Conservation (phyloP, 2,113 vertebrate genomes). For the Pachypanchax playfairii region DNA sequence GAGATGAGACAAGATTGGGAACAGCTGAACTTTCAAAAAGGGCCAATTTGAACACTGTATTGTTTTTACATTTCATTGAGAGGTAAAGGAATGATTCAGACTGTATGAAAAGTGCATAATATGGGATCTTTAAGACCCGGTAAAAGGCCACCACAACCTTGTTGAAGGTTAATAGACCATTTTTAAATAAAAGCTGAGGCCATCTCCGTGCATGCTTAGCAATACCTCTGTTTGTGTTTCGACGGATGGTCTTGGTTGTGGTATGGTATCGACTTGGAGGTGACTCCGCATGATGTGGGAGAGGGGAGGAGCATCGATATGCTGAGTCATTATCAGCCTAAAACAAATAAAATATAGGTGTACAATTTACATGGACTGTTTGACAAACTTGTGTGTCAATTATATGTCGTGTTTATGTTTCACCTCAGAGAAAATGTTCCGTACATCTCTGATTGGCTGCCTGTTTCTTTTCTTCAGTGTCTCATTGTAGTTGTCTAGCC, state of each 20-base stretch:
- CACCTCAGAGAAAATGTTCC: constrained; percentile 90
- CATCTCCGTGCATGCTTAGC: not conserved
- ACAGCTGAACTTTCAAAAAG: too few species aligned
- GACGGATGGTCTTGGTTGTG: constrained; percentile 64
- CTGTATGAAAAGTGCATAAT: not conserved
- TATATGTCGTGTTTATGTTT: constrained; percentile 30
- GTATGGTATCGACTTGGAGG: constrained; percentile 39
- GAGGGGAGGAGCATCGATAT: constrained; percentile 24
- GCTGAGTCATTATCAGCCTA: constrained; percentile 46
- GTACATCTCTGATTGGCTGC: constrained; percentile 86
- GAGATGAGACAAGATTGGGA: too few species aligned
- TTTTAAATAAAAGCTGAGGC: not conserved
- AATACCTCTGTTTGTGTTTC: constrained; percentile 49
- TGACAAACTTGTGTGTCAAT: not conserved
- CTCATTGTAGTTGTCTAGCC: constrained; percentile 92
- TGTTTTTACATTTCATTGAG: too few species aligned
- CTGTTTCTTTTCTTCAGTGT: constrained; percentile 89
- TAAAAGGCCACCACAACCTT: not conserved
- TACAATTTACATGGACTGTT: not conserved
- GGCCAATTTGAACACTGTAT: too few species aligned
- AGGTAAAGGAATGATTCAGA: too few species aligned
- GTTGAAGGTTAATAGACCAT: not conserved
- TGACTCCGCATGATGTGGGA: not conserved
- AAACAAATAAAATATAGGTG: not conserved
- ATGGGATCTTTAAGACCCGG: too few species aligned